Evolutionary conservation across 2,888 invertebrate genomes (phyloP).

Genomic region (Dendrolimus pini): DNA sequence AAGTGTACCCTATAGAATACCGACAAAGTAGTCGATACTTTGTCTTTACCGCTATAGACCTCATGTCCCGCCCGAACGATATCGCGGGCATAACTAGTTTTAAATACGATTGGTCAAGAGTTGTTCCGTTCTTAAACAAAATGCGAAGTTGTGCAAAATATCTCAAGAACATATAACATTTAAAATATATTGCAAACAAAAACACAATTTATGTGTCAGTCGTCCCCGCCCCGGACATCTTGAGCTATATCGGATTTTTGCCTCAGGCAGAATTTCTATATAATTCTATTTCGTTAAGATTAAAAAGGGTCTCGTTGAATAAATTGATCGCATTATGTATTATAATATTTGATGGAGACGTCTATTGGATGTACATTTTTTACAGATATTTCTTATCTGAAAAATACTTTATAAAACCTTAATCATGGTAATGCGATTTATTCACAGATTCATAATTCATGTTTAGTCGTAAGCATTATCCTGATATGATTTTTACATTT

Average conservation of each 20-base stretch:
- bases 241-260: constrained; percentile 37
- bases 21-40: no score
- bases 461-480: neutral
- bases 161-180: no score
- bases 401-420: constrained; percentile 1
- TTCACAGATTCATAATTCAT: no score
- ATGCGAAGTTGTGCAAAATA: no score
- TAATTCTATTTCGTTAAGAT: constrained; percentile 53
- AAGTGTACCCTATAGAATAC: no score
- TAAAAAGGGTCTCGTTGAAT: constrained; percentile 48
- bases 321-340: constrained; percentile 44
- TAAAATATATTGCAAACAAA: constrained; percentile 11
- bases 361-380: constrained; percentile 8
- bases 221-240: constrained; percentile 20
- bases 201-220: constrained; percentile 26
- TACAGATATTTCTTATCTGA: constrained; percentile 1
- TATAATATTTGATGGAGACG: constrained; percentile 32
- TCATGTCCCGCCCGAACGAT: no score
- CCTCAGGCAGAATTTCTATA: constrained; percentile 29
- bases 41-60: no score
- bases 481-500: neutral
- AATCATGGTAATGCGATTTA: constrained; percentile 1
- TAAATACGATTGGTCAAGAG: no score
- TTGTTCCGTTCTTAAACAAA: no score
- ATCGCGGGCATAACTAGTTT: no score